These are phyloP conservation scores for Chymomyza fuscimana DNA, from an alignment of 2,888 invertebrate genomes.

Conservation along the genomic window DNA sequence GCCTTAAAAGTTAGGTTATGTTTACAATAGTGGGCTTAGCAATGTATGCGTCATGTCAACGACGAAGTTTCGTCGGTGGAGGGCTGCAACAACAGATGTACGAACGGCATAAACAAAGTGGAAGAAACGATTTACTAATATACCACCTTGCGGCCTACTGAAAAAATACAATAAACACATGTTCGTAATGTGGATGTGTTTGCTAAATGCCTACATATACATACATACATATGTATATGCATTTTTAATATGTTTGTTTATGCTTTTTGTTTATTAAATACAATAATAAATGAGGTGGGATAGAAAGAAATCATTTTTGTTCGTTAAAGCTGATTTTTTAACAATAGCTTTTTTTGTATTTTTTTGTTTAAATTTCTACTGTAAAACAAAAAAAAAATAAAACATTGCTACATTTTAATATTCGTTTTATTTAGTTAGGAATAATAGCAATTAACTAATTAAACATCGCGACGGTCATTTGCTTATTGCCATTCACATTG, in stretches of 20 bases:
- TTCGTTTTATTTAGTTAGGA: too few relatives aligned
- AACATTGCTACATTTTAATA: too few relatives aligned
- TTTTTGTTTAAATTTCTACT: too few relatives aligned
- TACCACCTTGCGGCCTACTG: not conserved
- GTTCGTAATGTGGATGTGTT: not conserved
- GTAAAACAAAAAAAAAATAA: too few relatives aligned
- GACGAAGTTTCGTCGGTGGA: not conserved
- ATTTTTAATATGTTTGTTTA: not conserved
- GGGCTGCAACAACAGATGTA: not conserved
- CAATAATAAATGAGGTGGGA: not conserved
- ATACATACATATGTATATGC: not conserved
- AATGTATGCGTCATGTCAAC: constrained; percentile 1
- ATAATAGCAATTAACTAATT: not conserved
- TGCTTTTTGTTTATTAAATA: not conserved
- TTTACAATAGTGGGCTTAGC: constrained; percentile 2
- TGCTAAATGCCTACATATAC: not conserved
- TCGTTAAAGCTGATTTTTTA: too few relatives aligned
- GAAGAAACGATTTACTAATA: not conserved
- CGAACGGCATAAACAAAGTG: not conserved
- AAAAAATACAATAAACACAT: not conserved
- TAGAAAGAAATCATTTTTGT: not conserved
- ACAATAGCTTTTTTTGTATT: not conserved
- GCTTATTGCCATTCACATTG: not conserved
- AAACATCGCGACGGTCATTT: not conserved
- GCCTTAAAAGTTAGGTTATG: constrained; percentile 9